Percentiles rank a stretch among this genome's conserved stretches.
phyloP scores from a whole-genome alignment of 2,113 vertebrate genomes.

The Pedionomus torquatus region DNA sequence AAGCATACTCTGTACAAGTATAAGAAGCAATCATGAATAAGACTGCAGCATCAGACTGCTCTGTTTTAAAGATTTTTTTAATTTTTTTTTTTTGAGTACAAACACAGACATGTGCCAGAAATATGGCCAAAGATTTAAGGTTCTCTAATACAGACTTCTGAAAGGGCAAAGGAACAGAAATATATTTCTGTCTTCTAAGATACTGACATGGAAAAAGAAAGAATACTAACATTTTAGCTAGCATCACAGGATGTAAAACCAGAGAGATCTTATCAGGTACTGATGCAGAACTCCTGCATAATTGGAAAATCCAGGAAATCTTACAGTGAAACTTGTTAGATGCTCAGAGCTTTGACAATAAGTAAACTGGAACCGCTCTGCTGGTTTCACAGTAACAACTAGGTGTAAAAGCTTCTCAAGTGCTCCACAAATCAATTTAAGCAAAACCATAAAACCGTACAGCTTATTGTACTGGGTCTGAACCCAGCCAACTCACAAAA shows the following conservation, averaged over 20 bases:
- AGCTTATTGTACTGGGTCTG: neutral
- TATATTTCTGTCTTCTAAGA: neutral
- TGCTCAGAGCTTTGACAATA: neutral
- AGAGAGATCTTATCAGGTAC: neutral
- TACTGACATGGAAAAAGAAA: neutral
- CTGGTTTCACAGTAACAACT: neutral
- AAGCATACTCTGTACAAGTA: neutral
- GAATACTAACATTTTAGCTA: neutral
- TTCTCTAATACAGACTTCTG: neutral
- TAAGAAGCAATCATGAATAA: neutral
- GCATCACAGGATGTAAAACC: neutral
- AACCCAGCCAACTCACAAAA: neutral
- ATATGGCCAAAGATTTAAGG: neutral
- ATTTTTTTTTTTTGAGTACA: neutral
- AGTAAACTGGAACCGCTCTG: neutral
- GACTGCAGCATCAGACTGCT: neutral
- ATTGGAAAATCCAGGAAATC: neutral
- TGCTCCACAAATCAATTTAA: neutral
- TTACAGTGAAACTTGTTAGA: neutral
- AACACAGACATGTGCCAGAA: neutral
- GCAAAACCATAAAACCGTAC: neutral
- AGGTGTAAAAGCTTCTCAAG: neutral
- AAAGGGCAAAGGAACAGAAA: neutral
- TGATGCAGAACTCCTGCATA: neutral
- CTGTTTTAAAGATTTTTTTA: neutral